Conservation (phyloP, 1,140 invertebrate genomes). For the Euglossa dilemma region DNA sequence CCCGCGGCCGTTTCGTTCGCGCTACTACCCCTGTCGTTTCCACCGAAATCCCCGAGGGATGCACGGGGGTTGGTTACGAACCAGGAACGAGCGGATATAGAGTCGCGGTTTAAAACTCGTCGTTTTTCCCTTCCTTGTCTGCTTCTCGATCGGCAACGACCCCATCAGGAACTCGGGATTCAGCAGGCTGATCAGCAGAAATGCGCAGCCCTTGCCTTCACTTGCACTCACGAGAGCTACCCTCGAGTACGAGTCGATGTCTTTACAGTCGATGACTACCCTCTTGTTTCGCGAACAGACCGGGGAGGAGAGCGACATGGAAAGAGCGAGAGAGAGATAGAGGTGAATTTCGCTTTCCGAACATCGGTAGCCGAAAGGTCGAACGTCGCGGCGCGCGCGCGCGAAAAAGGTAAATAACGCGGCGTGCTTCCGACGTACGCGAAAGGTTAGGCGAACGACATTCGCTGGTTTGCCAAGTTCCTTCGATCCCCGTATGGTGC, state of each 20-base stretch:
- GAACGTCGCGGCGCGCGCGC: no score
- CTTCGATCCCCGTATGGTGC: not conserved
- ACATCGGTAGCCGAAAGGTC: not conserved
- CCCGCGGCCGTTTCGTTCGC: conserved; percentile 44
- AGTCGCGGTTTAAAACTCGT: conserved; percentile 80
- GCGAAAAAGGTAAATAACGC: no score
- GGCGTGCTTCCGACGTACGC: no score
- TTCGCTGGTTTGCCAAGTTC: no score
- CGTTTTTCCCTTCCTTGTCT: conserved; percentile 64
- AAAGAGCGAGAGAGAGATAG: conserved; percentile 7
- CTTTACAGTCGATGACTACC: conserved; percentile 56
- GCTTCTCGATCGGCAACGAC: conserved; percentile 59
- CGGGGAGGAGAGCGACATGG: not conserved
- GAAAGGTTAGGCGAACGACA: no score
- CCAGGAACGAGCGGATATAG: conserved; percentile 78
- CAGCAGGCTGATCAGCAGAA: conserved; percentile 70
- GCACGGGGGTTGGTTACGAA: conserved; percentile 68
- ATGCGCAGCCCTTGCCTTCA: conserved; percentile 59
- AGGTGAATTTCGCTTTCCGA: conserved; percentile 18
- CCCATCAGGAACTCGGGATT: conserved; percentile 63
- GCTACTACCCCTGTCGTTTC: conserved; percentile 69
- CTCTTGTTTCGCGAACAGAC: conserved; percentile 23
- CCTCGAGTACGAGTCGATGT: conserved; percentile 57
- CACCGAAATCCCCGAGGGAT: conserved; percentile 70
- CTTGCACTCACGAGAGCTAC: conserved; percentile 61